Conservation (phyloP, 2,797 vertebrate species). For the Schizothorax lantsangensis region DNA sequence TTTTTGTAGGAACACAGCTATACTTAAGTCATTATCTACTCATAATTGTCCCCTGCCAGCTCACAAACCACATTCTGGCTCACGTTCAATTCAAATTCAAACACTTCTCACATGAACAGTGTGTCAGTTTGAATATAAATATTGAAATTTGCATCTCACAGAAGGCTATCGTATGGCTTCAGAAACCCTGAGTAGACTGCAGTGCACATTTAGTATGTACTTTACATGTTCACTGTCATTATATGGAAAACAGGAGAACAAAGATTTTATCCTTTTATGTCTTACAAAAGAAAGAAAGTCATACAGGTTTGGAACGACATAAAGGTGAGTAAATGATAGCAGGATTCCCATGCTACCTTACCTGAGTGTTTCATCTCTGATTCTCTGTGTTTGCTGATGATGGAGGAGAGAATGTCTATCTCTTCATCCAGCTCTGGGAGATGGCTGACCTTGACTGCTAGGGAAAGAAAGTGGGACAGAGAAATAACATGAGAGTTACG, state of each 20-base stretch:
- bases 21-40: neutral
- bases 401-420: conserved; percentile 87
- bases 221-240: neutral
- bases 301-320: neutral
- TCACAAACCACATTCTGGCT: neutral
- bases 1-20: neutral
- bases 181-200: neutral
- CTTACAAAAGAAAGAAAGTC: neutral
- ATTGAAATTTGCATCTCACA: neutral
- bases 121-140: neutral
- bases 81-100: neutral
- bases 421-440: conserved; percentile 84
- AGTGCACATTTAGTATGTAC: neutral
- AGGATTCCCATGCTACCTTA: conserved; percentile 51
- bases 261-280: neutral
- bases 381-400: conserved; percentile 79
- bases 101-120: neutral
- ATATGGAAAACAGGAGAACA: neutral
- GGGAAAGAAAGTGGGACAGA: neutral
- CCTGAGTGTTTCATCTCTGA: conserved; percentile 69
- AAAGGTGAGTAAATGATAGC: neutral
- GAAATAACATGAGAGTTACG: neutral
- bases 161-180: neutral
- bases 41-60: neutral
- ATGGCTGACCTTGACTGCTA: conserved; percentile 64